Conservation (phyloP, 2,888 invertebrate genomes). For the Drosophila robusta region DNA sequence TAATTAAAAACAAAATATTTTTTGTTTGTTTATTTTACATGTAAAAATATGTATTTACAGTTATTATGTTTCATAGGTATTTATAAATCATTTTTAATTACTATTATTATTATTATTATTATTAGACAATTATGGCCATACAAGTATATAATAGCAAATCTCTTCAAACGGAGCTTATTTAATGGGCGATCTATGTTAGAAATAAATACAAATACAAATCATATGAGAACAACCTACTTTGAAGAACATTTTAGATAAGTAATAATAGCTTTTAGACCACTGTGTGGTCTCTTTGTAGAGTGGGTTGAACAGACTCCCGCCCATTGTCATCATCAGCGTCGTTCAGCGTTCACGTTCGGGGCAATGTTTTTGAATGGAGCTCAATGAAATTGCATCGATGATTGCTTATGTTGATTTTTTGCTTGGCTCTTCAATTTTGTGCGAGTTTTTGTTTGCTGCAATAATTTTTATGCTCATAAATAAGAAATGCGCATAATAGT, state of each 20-base stretch:
- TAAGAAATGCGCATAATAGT: constrained; percentile 49
- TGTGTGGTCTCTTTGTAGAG: constrained; percentile 33
- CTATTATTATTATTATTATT: too few relatives aligned
- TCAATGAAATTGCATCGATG: constrained; percentile 81
- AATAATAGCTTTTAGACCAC: constrained; percentile 31
- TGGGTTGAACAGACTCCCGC: constrained; percentile 29
- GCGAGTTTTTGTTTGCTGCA: constrained; percentile 37
- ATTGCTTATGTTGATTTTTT: constrained; percentile 77
- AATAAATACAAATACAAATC: too few relatives aligned
- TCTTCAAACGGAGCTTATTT: too few relatives aligned
- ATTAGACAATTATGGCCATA: too few relatives aligned
- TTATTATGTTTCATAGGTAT: too few relatives aligned
- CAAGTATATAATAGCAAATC: too few relatives aligned
- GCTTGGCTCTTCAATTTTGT: constrained; percentile 55
- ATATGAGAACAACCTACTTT: too few relatives aligned
- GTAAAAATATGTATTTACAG: too few relatives aligned
- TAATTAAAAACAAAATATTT: neutral
- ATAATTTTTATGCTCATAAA: constrained; percentile 67
- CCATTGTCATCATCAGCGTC: constrained; percentile 47
- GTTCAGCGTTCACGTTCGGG: constrained; percentile 39
- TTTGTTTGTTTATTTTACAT: too few relatives aligned
- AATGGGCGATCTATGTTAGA: too few relatives aligned
- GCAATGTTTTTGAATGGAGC: constrained; percentile 79
- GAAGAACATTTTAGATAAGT: neutral
- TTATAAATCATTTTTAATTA: too few relatives aligned